phyloP scores from a whole-genome alignment of 2,797 vertebrate species.

The Catostomus latipinnis region DNA sequence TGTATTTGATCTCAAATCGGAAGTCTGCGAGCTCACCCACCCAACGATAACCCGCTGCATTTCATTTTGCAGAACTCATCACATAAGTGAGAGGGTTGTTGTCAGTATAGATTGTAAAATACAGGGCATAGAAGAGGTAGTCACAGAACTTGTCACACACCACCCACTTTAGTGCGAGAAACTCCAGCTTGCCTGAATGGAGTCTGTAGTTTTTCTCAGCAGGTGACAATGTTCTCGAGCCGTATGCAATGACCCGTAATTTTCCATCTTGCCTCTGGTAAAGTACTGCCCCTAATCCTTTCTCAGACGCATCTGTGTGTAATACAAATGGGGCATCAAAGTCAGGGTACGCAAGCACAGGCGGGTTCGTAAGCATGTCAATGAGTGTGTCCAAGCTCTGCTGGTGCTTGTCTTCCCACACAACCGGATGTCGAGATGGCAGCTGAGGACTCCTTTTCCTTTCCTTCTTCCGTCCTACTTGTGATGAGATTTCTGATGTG shows the following conservation, averaged over 20 bases:
- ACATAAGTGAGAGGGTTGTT: constrained; percentile 3
- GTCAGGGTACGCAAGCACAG: constrained; percentile 26
- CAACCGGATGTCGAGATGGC: neutral
- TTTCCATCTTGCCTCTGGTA: constrained; percentile 47
- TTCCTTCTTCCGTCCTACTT: neutral
- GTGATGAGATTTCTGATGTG: neutral
- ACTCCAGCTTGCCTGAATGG: no score
- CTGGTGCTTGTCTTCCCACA: constrained; percentile 20
- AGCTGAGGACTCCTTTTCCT: neutral
- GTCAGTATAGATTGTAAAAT: constrained; percentile 9
- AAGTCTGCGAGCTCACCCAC: no score
- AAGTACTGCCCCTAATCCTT: constrained; percentile 44
- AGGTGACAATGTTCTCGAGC: constrained; percentile 27
- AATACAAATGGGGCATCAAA: constrained; percentile 4
- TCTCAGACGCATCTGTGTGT: constrained; percentile 42
- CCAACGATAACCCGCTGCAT: neutral
- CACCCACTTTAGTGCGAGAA: neutral
- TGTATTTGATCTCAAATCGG: no score
- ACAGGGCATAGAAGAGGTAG: constrained; percentile 9
- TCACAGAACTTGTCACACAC: constrained; percentile 9
- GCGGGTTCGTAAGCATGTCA: constrained; percentile 29
- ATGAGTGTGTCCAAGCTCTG: constrained; percentile 7
- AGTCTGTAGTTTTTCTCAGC: constrained; percentile 39
- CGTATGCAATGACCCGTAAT: constrained; percentile 35
- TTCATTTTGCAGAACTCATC: neutral